Conservation (phyloP, 2,797 vertebrate species). For the Enteromius thamalakanensis region DNA sequence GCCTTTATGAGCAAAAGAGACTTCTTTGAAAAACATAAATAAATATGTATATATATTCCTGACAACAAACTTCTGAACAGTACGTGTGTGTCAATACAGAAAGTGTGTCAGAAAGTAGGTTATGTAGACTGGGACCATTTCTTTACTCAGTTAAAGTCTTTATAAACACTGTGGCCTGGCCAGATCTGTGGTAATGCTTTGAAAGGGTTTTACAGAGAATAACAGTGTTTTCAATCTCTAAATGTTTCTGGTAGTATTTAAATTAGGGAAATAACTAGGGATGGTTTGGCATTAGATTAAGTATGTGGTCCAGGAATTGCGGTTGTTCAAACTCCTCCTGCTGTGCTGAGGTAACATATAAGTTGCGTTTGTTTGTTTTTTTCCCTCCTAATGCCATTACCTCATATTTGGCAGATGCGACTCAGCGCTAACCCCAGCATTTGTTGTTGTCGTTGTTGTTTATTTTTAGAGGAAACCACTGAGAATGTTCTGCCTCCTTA, state of each 20-base stretch:
- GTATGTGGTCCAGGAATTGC: neutral
- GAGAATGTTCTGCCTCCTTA: constrained; percentile 38
- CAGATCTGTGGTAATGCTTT: constrained; percentile 24
- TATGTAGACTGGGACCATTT: constrained; percentile 12
- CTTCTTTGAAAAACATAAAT: neutral
- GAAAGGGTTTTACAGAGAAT: constrained; percentile 20
- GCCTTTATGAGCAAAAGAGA: neutral
- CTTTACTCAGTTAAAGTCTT: constrained; percentile 37
- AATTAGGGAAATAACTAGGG: constrained; percentile 6
- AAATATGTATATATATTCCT: no score
- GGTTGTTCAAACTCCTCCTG: neutral
- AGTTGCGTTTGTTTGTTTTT: constrained; percentile 8
- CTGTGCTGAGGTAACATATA: constrained; percentile 6
- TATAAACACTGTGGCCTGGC: constrained; percentile 27
- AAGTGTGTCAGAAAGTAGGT: neutral
- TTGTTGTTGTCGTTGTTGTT: constrained; percentile 48
- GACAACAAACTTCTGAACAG: no score
- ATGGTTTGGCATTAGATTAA: constrained; percentile 2
- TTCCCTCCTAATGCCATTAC: constrained; percentile 39
- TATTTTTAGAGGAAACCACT: constrained; percentile 52
- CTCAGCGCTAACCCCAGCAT: constrained; percentile 30
- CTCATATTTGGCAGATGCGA: constrained; percentile 52
- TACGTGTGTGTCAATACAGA: no score
- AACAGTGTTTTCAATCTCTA: constrained; percentile 13
- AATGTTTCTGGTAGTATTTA: constrained; percentile 33